Base-by-base conservation (phyloP, 2,888 invertebrate species). In the Agonopterix heracliana region DNA sequence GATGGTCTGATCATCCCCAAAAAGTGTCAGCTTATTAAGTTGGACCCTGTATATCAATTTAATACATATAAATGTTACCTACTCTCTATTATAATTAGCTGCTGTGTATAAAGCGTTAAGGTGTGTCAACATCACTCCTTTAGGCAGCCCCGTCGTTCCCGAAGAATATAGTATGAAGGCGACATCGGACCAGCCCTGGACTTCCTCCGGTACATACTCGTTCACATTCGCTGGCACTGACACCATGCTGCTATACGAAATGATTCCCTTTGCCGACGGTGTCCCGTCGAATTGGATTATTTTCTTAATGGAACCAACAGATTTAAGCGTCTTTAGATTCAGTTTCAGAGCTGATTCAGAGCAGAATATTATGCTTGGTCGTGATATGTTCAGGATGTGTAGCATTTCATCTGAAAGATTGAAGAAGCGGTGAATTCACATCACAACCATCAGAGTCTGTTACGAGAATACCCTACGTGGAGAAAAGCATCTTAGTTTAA, bases 121-220 rank as follows among this genome's bases (percentile, higher is more conserved):
- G 63, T 94, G 93, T 0, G 92, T 91, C 34, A 95, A 73, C 90
- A 91, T 90, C 0, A 95, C 94, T 13, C 94, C 94, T 77, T 95
- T 95, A 0, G 95, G 94, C 44, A 93, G 79, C 0, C 95, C 95
- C 0, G 95, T 95, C 0, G 96, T 95, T 0, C 96, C 90, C 47
- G 91, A 91, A 1, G 91, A 91, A 65, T 91, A 91, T 4, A 91
- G 82, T 42, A 91, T 74, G 52, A 89, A 75, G n/a, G 55, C 52
- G 5, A 52, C 49, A 41, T 66, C 68, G 0, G 48, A 45, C 17
- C 56, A 55, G 0, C 68, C 67, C 34, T 64, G 34, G 1, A 66
- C 63, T n/a, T 58, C 58, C 5, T 46, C 56, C 7, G 54, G 50
- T 46, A 55, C 54, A 47, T 56, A 66, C 10, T 57, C 59, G 2